A percentile compares a stretch with the other conserved stretches of the same genome.
phyloP scores from a whole-genome alignment of 2,797 vertebrate genomes.

The Dallia pectoralis region DNA sequence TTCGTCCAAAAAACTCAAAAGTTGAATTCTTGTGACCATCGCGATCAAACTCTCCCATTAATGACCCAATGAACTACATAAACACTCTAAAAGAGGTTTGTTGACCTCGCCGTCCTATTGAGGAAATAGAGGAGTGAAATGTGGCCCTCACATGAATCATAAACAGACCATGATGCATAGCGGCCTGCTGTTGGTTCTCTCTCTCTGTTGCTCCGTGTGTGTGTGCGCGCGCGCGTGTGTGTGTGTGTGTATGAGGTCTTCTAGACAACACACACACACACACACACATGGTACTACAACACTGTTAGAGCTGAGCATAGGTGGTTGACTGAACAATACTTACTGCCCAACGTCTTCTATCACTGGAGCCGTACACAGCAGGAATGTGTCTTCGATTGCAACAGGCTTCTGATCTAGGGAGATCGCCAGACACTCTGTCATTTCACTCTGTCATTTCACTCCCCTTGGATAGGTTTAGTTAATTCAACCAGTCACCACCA shows the following conservation, averaged over 20 bases:
- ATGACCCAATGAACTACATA: slow-evolving; percentile 28
- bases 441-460: too few relatives aligned
- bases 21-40: neutral
- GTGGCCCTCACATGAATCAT: slow-evolving; percentile 44
- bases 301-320: neutral
- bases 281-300: neutral
- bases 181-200: slow-evolving; percentile 41
- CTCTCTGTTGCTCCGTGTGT: slow-evolving; percentile 15
- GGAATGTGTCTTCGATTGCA: slow-evolving; percentile 73
- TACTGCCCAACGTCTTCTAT: slow-evolving; percentile 85
- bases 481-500: neutral
- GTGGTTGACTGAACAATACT: slow-evolving; percentile 57
- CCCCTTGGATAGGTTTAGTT: neutral
- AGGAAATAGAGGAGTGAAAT: slow-evolving; percentile 41
- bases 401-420: slow-evolving; percentile 79
- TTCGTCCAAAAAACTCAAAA: neutral
- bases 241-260: neutral
- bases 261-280: neutral
- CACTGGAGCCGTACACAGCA: slow-evolving; percentile 86
- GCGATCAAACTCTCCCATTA: neutral
- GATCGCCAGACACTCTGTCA: neutral
- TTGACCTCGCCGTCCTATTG: slow-evolving; percentile 11
- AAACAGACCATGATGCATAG: slow-evolving; percentile 55
- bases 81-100: slow-evolving; percentile 37
- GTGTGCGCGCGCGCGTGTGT: slow-evolving; percentile 6